Conservation (phyloP, 2,888 invertebrate species). For the Cyclophora punctaria region DNA sequence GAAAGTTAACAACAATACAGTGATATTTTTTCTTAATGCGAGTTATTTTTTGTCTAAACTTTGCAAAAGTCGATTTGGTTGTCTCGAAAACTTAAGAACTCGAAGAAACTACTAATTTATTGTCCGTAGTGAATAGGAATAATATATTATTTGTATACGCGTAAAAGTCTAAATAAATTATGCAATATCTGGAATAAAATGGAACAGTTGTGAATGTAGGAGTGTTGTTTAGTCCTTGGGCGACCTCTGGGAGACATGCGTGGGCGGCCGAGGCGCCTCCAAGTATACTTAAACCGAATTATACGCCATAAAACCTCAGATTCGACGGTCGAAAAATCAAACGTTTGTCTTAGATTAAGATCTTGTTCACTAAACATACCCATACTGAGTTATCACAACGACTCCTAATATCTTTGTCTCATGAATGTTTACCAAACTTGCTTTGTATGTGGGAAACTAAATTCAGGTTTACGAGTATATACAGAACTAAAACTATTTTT, state of each 20-base stretch:
- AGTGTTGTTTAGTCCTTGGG: conserved; percentile 35
- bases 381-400: conserved; percentile 7
- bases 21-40: no score
- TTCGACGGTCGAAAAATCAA: conserved; percentile 31
- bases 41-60: no score
- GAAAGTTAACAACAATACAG: neutral
- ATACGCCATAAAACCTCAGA: conserved; percentile 36
- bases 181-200: conserved; percentile 11
- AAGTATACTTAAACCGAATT: conserved; percentile 37
- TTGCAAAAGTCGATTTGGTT: no score
- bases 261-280: conserved; percentile 39
- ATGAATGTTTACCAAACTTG: conserved; percentile 1
- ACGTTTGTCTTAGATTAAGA: conserved; percentile 27
- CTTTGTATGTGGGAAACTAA: no score
- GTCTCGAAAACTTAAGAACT: no score
- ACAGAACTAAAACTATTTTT: no score
- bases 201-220: conserved; percentile 21
- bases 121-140: neutral
- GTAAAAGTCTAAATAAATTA: conserved; percentile 14
- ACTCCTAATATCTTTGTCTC: neutral
- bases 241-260: conserved; percentile 39
- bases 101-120: neutral
- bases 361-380: conserved; percentile 20
- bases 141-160: neutral
- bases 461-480: neutral